Evolutionary conservation across 1,140 invertebrate genomes (phyloP).

Genomic region (Diuraphis noxia): DNA sequence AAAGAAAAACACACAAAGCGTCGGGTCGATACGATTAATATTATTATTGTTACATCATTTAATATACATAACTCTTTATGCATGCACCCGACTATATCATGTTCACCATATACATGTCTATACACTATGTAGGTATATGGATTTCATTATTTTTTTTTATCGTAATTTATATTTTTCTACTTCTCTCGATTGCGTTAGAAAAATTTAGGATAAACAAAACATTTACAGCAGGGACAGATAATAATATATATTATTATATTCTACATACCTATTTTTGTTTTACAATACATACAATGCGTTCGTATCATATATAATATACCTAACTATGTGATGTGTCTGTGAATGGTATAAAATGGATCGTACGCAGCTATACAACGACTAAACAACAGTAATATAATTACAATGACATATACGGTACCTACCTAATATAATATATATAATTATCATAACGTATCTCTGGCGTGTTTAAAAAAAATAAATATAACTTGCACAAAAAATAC

Average conservation of each 20-base stretch:
- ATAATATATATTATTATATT: background rate
- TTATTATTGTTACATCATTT: background rate
- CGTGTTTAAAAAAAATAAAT: background rate
- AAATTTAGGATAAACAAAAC: background rate
- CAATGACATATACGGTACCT: background rate
- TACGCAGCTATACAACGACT: background rate
- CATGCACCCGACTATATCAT: too few relatives aligned
- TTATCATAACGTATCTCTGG: background rate
- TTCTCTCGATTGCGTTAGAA: background rate
- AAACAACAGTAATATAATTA: background rate
- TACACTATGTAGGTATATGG: too few relatives aligned
- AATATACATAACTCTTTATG: too few relatives aligned
- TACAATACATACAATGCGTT: background rate
- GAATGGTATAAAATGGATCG: background rate
- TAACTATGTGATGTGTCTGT: too few relatives aligned
- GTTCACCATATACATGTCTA: background rate
- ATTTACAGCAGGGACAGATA: background rate
- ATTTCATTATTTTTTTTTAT: background rate
- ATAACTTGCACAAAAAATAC: background rate
- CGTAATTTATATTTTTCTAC: background rate
- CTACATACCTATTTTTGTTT: background rate
- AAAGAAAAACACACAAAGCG: too few relatives aligned
- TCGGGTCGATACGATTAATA: background rate
- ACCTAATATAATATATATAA: background rate
- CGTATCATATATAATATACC: too few relatives aligned